Conservation (phyloP, 2,113 vertebrate species). For the Trematocara stigmaticum region DNA sequence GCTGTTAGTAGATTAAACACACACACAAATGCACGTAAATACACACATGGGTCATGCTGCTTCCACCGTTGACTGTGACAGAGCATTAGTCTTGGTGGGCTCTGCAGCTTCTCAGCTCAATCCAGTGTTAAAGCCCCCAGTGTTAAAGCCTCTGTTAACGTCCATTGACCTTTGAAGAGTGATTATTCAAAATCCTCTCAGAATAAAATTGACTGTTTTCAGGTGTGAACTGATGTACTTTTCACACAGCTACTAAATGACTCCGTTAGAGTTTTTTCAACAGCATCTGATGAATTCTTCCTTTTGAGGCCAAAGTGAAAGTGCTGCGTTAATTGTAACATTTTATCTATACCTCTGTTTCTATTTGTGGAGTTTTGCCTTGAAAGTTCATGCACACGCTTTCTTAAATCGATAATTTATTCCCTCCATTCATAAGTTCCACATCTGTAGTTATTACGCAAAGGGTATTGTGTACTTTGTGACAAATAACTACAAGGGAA, state of each 20-base stretch:
- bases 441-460: neutral
- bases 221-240: slow-evolving; percentile 6
- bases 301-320: neutral
- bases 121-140: slow-evolving; percentile 13
- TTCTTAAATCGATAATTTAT: neutral
- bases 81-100: slow-evolving; percentile 15
- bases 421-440: neutral
- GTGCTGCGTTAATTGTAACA: neutral
- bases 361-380: neutral
- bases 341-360: neutral
- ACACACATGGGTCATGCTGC: neutral
- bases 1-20: neutral
- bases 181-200: neutral
- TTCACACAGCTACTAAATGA: neutral
- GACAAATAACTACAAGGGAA: neutral
- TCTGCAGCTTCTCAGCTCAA: slow-evolving; percentile 3
- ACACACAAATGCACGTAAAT: neutral
- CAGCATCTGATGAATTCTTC: neutral
- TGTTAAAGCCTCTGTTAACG: neutral
- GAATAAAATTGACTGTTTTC: neutral
- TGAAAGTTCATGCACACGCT: neutral
- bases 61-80: neutral
- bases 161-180: neutral
- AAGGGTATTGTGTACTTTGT: neutral
- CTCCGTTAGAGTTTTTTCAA: neutral